Evolutionary conservation across 2,113 vertebrate genomes (phyloP).

Genomic region (Ranitomeya imitator): DNA sequence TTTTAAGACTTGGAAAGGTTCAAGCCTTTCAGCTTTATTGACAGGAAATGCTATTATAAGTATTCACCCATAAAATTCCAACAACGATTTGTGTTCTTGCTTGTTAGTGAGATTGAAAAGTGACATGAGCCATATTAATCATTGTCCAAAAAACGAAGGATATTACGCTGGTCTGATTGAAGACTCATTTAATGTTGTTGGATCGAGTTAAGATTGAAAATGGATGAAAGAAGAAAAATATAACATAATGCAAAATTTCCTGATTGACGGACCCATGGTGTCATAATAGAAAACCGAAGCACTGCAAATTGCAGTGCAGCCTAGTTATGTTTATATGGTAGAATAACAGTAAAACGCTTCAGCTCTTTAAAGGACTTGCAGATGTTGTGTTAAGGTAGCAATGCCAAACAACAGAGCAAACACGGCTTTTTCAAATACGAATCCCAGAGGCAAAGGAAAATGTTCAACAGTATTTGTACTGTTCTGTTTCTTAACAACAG

Average conservation of each 20-base stretch:
- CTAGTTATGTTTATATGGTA: slow-evolving; percentile 62
- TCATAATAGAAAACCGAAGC: slow-evolving; percentile 31
- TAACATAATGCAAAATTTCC: background rate
- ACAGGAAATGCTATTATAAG: slow-evolving; percentile 50
- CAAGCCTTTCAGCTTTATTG: slow-evolving; percentile 41
- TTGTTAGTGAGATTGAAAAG: slow-evolving; percentile 34
- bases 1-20: slow-evolving; percentile 55
- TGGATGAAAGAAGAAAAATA: background rate
- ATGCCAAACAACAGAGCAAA: slow-evolving; percentile 62
- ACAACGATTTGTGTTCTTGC: slow-evolving; percentile 24
- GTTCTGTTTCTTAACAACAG: slow-evolving; percentile 57
- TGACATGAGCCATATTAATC: slow-evolving; percentile 22
- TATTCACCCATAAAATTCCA: slow-evolving; percentile 35
- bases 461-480: background rate
- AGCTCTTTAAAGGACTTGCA: slow-evolving; percentile 65
- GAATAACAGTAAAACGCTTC: slow-evolving; percentile 64
- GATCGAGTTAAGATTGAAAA: background rate
- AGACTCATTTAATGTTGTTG: background rate
- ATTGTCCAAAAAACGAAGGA: background rate
- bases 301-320: slow-evolving; percentile 32
- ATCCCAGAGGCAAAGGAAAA: slow-evolving; percentile 63
- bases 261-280: background rate
- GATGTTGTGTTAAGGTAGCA: slow-evolving; percentile 63
- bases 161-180: background rate
- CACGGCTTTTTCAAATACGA: slow-evolving; percentile 53